Evolutionary conservation across 2,888 invertebrate species (phyloP), one percentile per base, ranked within the genome.

Genomic region (Pristionchus mayeri): DNA sequence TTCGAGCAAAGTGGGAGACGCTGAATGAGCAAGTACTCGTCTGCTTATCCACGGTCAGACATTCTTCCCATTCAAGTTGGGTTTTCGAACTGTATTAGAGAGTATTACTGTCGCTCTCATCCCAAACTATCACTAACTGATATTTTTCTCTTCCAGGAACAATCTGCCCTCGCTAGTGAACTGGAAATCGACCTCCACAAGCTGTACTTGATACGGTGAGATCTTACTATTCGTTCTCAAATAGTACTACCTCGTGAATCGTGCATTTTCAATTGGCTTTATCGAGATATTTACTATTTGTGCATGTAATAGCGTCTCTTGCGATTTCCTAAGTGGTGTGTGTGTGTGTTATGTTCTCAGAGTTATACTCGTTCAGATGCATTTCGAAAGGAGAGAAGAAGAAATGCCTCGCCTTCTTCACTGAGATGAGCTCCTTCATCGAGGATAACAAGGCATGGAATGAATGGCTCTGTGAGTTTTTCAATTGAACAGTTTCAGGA

Each of bases 131-230:
- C 11, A 57, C 7, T 6, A 57, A n/a, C n/a, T n/a, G 2, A n/a
- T 54, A 54, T 21, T 54, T n/a, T n/a, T n/a, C n/a, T n/a, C 21
- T 18, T 87, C 44, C 76, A 91, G 89, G 88, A 88, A 76, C 86
- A 89, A 79, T 84, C 85, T 16, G 85, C 86, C 54, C 84, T 87
- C 30, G 89, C 91, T 0, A 86, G 86, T 86, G 96, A 97, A 93
- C 93, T 97, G 88, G 97, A 97, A 93, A 96, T 95, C 93, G 96
- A 96, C 85, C 94, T 97, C 11, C 94, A 97, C 60, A 97, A 98
- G 93, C 95, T 97, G 92, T 98, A 97, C 93, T 93, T 98, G 85
- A 96, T 98, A 21, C 96, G 96, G 91, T 97, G 97, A 34, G 95
- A 95, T 37, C 16, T 75, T 11, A 54, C 4, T 54, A 16, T 54